phyloP scores from a whole-genome alignment of 2,888 invertebrate species.

The Drosophila histrio region DNA sequence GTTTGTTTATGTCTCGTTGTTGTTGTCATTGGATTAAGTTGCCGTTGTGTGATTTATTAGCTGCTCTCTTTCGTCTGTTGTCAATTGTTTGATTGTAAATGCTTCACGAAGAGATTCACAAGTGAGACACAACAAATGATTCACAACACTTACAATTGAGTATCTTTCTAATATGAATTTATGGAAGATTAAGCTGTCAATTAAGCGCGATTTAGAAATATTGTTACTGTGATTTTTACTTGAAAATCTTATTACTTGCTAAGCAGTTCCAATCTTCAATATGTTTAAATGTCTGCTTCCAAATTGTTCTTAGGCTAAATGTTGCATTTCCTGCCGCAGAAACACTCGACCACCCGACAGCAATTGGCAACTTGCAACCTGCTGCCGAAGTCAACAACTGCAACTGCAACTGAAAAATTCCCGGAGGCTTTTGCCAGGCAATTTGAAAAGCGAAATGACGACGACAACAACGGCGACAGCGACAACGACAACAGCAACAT shows the following conservation, averaged over 20 bases:
- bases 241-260: background rate
- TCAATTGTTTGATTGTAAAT: slow-evolving; percentile 12
- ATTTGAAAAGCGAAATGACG: slow-evolving; percentile 77
- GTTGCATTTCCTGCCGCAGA: slow-evolving; percentile 55
- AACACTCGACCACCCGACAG: slow-evolving; percentile 57
- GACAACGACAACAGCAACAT: slow-evolving; percentile 18
- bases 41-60: slow-evolving; percentile 46
- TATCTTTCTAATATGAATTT: slow-evolving; percentile 1
- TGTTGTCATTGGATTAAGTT: slow-evolving; percentile 38
- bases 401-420: slow-evolving; percentile 42
- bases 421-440: slow-evolving; percentile 72
- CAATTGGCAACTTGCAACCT: slow-evolving; percentile 31
- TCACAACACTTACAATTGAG: background rate
- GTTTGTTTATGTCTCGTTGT: slow-evolving; percentile 41
- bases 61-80: background rate
- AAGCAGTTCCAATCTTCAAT: background rate
- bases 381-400: slow-evolving; percentile 30
- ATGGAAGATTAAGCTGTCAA: slow-evolving; percentile 8
- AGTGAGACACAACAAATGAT: slow-evolving; percentile 6
- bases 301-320: slow-evolving; percentile 38
- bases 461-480: slow-evolving; percentile 58
- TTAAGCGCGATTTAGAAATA: background rate
- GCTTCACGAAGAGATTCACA: slow-evolving; percentile 1
- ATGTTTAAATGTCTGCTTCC: background rate
- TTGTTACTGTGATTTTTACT: background rate